These are phyloP conservation scores for Drosophila simulans DNA, from an alignment of 1,140 invertebrate genomes.

Conservation along the genomic window DNA sequence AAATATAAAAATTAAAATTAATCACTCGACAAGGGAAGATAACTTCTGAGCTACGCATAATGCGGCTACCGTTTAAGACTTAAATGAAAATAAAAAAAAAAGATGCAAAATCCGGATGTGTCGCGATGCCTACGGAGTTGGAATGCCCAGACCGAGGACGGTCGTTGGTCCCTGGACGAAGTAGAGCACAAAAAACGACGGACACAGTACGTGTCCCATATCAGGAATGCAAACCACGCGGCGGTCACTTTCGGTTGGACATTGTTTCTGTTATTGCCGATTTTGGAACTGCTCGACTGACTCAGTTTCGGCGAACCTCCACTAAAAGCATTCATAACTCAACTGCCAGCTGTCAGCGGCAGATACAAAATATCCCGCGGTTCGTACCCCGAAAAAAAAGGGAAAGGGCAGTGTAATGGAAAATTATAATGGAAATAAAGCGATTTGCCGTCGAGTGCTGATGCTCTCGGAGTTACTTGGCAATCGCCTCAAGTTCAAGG, in stretches of 20 bases:
- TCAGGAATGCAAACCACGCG: slow-evolving; percentile 42
- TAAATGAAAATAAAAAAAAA: background rate
- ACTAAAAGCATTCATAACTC: slow-evolving; percentile 64
- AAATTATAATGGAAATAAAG: slow-evolving; percentile 54
- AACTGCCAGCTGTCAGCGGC: slow-evolving; percentile 34
- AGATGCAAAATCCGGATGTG: slow-evolving; percentile 56
- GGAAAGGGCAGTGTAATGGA: slow-evolving; percentile 61
- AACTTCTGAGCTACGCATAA: slow-evolving; percentile 59
- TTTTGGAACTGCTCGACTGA: slow-evolving; percentile 45
- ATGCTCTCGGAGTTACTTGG: slow-evolving; percentile 26
- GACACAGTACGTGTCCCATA: slow-evolving; percentile 23
- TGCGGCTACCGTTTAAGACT: slow-evolving; percentile 55
- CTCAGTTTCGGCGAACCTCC: slow-evolving; percentile 44
- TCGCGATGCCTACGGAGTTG: slow-evolving; percentile 23
- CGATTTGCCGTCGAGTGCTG: slow-evolving; percentile 30
- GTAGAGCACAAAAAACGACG: slow-evolving; percentile 8
- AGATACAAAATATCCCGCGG: background rate
- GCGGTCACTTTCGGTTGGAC: slow-evolving; percentile 24
- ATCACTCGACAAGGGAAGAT: slow-evolving; percentile 36
- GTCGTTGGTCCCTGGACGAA: slow-evolving; percentile 65
- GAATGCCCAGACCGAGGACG: slow-evolving; percentile 68
- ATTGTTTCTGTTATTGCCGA: slow-evolving; percentile 10
- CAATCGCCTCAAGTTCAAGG: slow-evolving; percentile 71
- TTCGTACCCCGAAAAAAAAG: slow-evolving; percentile 32
- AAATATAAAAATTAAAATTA: slow-evolving; percentile 41